Percentiles rank a stretch among this genome's conserved stretches.
Evolutionary conservation across 2,797 vertebrate genomes (phyloP).

Genomic region (Lutjanus argentimaculatus): DNA sequence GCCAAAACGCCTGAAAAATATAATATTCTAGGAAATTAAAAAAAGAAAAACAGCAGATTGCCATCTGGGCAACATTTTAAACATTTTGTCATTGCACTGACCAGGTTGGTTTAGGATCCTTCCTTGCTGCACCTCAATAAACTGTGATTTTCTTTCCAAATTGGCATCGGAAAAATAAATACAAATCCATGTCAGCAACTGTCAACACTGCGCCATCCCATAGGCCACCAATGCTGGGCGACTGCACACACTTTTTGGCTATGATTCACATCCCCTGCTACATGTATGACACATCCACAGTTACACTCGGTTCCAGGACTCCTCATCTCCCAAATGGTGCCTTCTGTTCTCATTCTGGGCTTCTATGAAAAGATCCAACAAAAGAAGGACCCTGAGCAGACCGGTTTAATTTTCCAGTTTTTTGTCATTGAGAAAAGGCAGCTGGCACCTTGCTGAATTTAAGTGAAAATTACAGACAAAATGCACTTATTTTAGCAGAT

Average conservation of each 20-base stretch:
- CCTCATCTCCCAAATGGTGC: slow-evolving; percentile 82
- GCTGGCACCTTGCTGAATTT: slow-evolving; percentile 24
- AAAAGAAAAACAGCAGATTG: slow-evolving; percentile 8
- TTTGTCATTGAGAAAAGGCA: slow-evolving; percentile 35
- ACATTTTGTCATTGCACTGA: slow-evolving; percentile 20
- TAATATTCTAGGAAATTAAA: slow-evolving; percentile 14
- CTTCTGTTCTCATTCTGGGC: slow-evolving; percentile 79
- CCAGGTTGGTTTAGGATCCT: background rate
- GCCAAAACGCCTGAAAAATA: slow-evolving; percentile 40
- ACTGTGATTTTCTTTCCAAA: slow-evolving; percentile 9
- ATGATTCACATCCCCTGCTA: slow-evolving; percentile 78
- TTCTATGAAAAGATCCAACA: slow-evolving; percentile 68
- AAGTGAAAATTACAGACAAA: background rate
- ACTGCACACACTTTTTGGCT: slow-evolving; percentile 65
- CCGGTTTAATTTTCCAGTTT: slow-evolving; percentile 24
- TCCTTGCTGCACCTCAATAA: slow-evolving; percentile 21
- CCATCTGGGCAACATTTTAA: slow-evolving; percentile 41
- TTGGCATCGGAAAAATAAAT: slow-evolving; percentile 34
- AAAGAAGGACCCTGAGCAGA: slow-evolving; percentile 43
- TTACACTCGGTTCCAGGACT: slow-evolving; percentile 78
- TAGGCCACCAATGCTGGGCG: slow-evolving; percentile 48
- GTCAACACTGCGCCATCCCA: slow-evolving; percentile 50
- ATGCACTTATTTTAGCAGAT: slow-evolving; percentile 10
- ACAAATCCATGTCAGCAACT: slow-evolving; percentile 41
- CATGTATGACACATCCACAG: slow-evolving; percentile 83